These are phyloP conservation scores for Myanophis thanlyinensis DNA, from an alignment of 2,113 vertebrate species.

Conservation along the genomic window DNA sequence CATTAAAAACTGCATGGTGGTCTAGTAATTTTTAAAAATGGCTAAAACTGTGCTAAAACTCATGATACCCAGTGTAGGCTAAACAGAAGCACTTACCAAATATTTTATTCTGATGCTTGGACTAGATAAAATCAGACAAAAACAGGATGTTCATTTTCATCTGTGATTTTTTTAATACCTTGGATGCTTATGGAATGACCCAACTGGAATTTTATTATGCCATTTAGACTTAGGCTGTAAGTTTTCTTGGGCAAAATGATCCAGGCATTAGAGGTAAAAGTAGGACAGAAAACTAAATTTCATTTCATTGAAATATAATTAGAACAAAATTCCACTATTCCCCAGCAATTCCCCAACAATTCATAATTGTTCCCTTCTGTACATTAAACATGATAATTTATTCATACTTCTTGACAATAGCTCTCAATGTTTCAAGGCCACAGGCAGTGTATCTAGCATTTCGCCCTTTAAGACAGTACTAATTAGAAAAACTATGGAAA, in stretches of 20 bases:
- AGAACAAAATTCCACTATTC: neutral
- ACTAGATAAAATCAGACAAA: neutral
- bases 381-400: neutral
- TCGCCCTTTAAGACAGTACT: neutral
- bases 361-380: neutral
- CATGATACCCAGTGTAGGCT: conserved; percentile 38
- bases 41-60: conserved; percentile 63
- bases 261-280: neutral
- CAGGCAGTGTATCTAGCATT: neutral
- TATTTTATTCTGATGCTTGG: conserved; percentile 5
- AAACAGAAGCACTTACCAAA: conserved; percentile 41
- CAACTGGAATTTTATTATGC: neutral
- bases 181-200: neutral
- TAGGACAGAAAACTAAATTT: neutral
- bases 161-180: neutral
- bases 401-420: neutral
- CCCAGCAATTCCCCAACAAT: neutral
- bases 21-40: conserved; percentile 35
- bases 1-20: conserved; percentile 49
- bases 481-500: neutral
- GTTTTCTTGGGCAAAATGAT: neutral
- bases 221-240: neutral
- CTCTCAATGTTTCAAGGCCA: neutral
- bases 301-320: neutral
- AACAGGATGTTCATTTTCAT: neutral